Percentiles rank a stretch among this genome's conserved stretches.
Conservation (phyloP, 2,888 invertebrate species). For the Apotomis betuletana region DNA sequence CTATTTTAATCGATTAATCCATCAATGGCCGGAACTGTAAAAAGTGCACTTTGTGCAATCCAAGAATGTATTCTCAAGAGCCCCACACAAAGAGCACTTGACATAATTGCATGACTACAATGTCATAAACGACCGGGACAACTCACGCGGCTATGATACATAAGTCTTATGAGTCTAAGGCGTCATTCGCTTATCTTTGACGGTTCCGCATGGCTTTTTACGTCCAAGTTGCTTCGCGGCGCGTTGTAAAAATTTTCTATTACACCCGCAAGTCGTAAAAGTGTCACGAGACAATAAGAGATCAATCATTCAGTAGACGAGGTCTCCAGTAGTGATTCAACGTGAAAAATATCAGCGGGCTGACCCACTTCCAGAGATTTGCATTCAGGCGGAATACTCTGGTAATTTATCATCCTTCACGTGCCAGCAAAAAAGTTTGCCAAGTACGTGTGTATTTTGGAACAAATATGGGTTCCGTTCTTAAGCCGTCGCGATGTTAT, state of each 20-base stretch:
- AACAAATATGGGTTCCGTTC: conserved; percentile 37
- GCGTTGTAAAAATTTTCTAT: conserved; percentile 69
- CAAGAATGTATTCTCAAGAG: conserved; percentile 48
- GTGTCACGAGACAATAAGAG: conserved; percentile 72
- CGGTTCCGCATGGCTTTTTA: background rate
- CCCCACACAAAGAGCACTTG: conserved; percentile 60
- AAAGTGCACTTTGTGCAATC: conserved; percentile 57
- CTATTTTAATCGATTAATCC: conserved; percentile 64
- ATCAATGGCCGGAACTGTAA: conserved; percentile 76
- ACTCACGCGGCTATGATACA: conserved; percentile 3
- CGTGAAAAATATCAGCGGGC: conserved; percentile 71
- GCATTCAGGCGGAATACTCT: conserved; percentile 71
- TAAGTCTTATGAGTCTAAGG: conserved; percentile 1
- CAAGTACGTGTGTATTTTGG: conserved; percentile 46
- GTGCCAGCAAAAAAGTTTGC: conserved; percentile 66
- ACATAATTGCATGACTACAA: conserved; percentile 23
- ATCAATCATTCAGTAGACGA: conserved; percentile 76
- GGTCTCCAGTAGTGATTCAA: conserved; percentile 67
- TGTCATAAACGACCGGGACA: conserved; percentile 8
- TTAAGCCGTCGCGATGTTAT: conserved; percentile 24
- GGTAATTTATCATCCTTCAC: conserved; percentile 78
- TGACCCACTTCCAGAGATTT: conserved; percentile 80
- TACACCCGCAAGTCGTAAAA: conserved; percentile 71
- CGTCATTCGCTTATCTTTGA: conserved; percentile 2
- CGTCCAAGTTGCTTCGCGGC: conserved; percentile 43